phyloP scores from a whole-genome alignment of 2,113 vertebrate genomes.

The Phaethon lepturus region DNA sequence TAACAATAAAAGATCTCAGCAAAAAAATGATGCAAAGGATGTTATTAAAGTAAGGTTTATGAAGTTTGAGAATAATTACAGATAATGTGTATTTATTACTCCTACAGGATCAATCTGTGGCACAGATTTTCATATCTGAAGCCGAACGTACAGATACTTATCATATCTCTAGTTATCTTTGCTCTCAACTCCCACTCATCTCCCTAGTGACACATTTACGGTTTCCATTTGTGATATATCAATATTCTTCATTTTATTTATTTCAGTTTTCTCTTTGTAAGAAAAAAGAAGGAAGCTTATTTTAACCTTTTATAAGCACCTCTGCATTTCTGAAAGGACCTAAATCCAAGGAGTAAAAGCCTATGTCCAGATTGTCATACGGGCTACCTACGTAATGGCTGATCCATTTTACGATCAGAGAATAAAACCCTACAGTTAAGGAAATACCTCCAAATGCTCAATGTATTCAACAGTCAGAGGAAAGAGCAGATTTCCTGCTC shows the following conservation, averaged over 20 bases:
- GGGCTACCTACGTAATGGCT: neutral
- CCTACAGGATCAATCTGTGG: conserved; percentile 47
- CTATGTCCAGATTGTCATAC: neutral
- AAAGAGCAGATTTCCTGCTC: neutral
- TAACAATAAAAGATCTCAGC: conserved; percentile 67
- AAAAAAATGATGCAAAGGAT: conserved; percentile 5
- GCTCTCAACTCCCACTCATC: conserved; percentile 27
- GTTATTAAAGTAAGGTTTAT: conserved; percentile 61
- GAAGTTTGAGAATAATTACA: conserved; percentile 72
- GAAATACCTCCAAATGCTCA: neutral
- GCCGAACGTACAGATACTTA: conserved; percentile 29
- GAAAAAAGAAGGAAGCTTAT: neutral
- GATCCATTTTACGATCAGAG: neutral
- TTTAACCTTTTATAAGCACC: neutral
- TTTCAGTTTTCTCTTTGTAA: neutral
- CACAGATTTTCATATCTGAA: conserved; percentile 40
- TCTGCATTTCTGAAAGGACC: neutral
- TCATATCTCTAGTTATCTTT: conserved; percentile 45
- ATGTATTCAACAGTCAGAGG: neutral
- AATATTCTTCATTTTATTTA: conserved; percentile 37
- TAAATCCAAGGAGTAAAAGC: neutral
- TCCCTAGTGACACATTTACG: conserved; percentile 44
- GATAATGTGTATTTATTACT: conserved; percentile 70
- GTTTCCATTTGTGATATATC: conserved; percentile 43
- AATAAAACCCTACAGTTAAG: neutral